phyloP scores from a whole-genome alignment of 2,888 invertebrate species.

The Corythucha ciliata region DNA sequence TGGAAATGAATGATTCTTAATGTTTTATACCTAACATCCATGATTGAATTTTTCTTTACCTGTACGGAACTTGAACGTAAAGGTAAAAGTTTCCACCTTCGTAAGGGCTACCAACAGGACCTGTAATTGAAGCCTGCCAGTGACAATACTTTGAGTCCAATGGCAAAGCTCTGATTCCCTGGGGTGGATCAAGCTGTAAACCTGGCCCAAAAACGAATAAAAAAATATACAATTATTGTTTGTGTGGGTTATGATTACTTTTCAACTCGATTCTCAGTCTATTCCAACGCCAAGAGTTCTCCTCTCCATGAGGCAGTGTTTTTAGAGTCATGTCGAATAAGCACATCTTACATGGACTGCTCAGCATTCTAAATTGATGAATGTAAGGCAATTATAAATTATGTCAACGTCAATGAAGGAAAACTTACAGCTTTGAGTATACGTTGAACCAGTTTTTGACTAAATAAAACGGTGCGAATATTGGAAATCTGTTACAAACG shows the following conservation, averaged over 20 bases:
- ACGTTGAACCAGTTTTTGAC: conserved; percentile 73
- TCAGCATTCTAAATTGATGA: conserved; percentile 54
- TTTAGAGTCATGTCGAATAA: conserved; percentile 74
- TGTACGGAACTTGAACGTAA: conserved; percentile 77
- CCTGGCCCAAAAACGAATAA: conserved; percentile 37
- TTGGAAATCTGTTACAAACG: conserved; percentile 71
- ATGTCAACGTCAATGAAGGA: not conserved
- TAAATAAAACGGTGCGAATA: conserved; percentile 63
- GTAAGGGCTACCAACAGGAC: conserved; percentile 86
- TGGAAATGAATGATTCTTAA: conserved; percentile 21
- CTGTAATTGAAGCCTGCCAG: conserved; percentile 89
- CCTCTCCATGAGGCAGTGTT: conserved; percentile 56
- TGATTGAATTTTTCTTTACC: conserved; percentile 44
- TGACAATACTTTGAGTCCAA: conserved; percentile 72
- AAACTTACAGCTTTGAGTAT: conserved; percentile 45
- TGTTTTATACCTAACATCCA: not conserved
- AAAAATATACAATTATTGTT: conserved; percentile 4
- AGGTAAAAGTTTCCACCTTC: conserved; percentile 89
- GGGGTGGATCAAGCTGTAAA: conserved; percentile 67
- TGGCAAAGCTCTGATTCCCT: conserved; percentile 74
- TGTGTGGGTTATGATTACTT: conserved; percentile 35
- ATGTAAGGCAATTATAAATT: conserved; percentile 7
- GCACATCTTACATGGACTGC: conserved; percentile 78
- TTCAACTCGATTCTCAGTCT: conserved; percentile 66
- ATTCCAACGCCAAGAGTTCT: conserved; percentile 74